Evolutionary conservation across 2,797 vertebrate genomes (phyloP).

Genomic region (Oceanodroma leucorhoa): DNA sequence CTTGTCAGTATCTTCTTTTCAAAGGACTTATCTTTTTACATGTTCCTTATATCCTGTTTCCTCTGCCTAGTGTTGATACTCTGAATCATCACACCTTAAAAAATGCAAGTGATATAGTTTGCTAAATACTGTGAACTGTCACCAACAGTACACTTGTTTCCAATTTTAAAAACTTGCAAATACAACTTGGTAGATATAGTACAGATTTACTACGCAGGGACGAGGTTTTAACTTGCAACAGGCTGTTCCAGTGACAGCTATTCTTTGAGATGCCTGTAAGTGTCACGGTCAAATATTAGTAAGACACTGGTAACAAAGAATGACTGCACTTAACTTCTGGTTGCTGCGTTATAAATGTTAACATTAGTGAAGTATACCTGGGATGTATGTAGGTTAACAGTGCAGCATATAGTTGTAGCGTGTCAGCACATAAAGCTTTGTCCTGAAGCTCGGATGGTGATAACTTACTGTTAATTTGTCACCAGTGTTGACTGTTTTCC

Average conservation of each 20-base stretch:
- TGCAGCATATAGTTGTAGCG: background rate
- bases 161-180: background rate
- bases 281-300: background rate
- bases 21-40: background rate
- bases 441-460: background rate
- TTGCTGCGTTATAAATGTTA: background rate
- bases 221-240: background rate
- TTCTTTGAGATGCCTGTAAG: background rate
- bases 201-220: background rate
- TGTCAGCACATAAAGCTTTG: background rate
- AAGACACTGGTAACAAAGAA: background rate
- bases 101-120: background rate
- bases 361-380: background rate
- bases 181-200: background rate
- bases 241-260: background rate
- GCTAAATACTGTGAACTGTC: background rate
- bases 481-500: background rate
- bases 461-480: background rate
- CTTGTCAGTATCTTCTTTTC: background rate
- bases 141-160: background rate
- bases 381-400: background rate
- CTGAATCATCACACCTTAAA: background rate
- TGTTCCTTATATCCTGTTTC: background rate
- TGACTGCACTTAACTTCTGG: background rate
- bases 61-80: background rate